Base-by-base conservation (phyloP, 2,113 vertebrate species). In the Perccottus glenii region DNA sequence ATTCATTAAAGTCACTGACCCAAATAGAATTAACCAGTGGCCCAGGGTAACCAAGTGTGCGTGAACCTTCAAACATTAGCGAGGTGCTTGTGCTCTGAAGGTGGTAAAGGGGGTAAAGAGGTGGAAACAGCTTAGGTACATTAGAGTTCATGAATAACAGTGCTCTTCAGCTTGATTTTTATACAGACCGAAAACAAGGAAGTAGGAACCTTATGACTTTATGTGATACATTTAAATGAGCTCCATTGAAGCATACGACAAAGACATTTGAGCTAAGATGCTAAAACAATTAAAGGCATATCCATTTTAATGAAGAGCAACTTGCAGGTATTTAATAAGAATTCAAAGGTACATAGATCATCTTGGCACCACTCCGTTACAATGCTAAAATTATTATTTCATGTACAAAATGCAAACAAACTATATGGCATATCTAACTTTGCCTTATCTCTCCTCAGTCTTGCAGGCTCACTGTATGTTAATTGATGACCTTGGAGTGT, bases 51-150 rank as follows among this genome's bases (percentile, higher is more conserved):
- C 80, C 67, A 85, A 64, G 71, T 83, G 63, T 82, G 81, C 80
- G n/a, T 89, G 78, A 85, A 87, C 68, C 63, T 71, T 82, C 61
- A 87, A 89, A 88, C 80, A 89, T 88, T 83, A 83, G 76, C 74
- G 81, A 83, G 76, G 73, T 83, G 73, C 79, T 53, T 9, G 71
- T 71, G 60, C 38, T 73, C 58, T 62, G 44, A 78, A 82, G 62
- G 77, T 73, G 64, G 38, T 43, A 59, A 44, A 38, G 61, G 73
- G 59, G 64, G 47, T 38, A 36, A 64, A 73, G 74, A 67, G 62
- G 57, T 81, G 67, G 46, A 76, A 75, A 65, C 14, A 58, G 50
- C 50, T 84, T 12, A 27, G 62, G 35, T 6, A 38, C 14, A 53
- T 77, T 79, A 14, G n/a, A 19, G 27, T 36, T 69, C 65, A 57